Conservation (phyloP, 2,797 vertebrate species). For the Micrastur ruficollis region DNA sequence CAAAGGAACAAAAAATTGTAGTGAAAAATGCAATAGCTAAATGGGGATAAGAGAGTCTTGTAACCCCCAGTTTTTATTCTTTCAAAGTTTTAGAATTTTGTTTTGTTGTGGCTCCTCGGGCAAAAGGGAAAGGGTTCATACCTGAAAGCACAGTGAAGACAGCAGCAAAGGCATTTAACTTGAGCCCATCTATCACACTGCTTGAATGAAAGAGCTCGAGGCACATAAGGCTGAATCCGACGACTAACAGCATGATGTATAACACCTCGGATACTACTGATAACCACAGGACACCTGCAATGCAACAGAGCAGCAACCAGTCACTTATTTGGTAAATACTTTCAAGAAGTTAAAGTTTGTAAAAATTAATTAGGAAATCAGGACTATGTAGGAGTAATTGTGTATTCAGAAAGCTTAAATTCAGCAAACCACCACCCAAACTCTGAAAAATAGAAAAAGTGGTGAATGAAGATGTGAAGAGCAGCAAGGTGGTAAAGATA, state of each 20-base stretch:
- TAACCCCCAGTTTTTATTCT: neutral
- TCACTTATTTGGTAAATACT: neutral
- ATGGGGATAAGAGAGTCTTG: neutral
- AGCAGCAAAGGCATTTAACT: conserved; percentile 95
- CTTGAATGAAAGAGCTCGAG: conserved; percentile 95
- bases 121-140: conserved; percentile 52
- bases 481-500: neutral
- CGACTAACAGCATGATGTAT: conserved; percentile 92
- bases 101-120: neutral
- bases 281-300: conserved; percentile 92
- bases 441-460: neutral
- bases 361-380: neutral
- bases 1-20: neutral
- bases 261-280: conserved; percentile 94
- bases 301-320: neutral
- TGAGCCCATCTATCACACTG: conserved; percentile 94
- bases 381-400: neutral
- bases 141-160: conserved; percentile 97
- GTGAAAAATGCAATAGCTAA: neutral
- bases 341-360: neutral
- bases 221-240: conserved; percentile 98
- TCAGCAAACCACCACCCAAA: neutral
- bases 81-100: neutral
- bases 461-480: neutral
- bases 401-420: neutral